A percentile compares a stretch with the other conserved stretches of the same genome.
Conservation (phyloP, 1,140 invertebrate species). For the Eulimnadia texana region DNA sequence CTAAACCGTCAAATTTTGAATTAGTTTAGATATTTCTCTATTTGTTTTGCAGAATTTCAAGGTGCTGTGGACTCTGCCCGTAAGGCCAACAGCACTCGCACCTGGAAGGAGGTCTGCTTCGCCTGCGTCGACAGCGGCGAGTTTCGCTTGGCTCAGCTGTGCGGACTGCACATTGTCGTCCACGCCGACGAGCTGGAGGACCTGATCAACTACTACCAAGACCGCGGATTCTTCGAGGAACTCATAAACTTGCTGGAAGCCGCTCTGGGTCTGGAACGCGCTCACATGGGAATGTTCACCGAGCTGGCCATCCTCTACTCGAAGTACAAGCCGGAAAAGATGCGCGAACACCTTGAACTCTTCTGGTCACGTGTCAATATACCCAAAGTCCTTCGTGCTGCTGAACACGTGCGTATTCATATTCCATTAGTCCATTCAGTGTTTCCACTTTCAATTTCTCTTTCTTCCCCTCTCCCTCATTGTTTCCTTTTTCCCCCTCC, state of each 20-base stretch:
- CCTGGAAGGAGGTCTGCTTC: slow-evolving; percentile 99
- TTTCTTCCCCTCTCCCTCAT: no score
- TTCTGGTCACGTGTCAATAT: slow-evolving; percentile 99
- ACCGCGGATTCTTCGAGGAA: slow-evolving; percentile 95
- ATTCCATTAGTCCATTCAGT: neutral
- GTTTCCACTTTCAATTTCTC: neutral
- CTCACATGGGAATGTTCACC: slow-evolving; percentile 99
- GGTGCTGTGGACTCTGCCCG: slow-evolving; percentile 95
- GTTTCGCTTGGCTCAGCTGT: slow-evolving; percentile 97
- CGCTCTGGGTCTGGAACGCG: slow-evolving; percentile 87
- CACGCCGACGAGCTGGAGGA: slow-evolving; percentile 99
- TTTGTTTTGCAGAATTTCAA: slow-evolving; percentile 62
- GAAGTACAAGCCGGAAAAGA: slow-evolving; percentile 96
- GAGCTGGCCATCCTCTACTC: slow-evolving; percentile 94
- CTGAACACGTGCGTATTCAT: slow-evolving; percentile 26
- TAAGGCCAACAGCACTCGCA: slow-evolving; percentile 95
- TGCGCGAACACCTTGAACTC: slow-evolving; percentile 96
- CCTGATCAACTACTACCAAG: slow-evolving; percentile 96
- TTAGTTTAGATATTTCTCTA: neutral
- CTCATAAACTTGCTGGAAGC: slow-evolving; percentile 92
- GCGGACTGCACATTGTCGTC: slow-evolving; percentile 97
- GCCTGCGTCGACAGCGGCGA: slow-evolving; percentile 97
- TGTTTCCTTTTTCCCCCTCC: no score
- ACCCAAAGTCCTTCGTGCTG: slow-evolving; percentile 92
- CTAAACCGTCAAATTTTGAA: neutral